A percentile compares a stretch with the other conserved stretches of the same genome.
Evolutionary conservation across 53 echinoderm and acorn worm genomes (phyloP).

Genomic region (Paracentrotus lividus): DNA sequence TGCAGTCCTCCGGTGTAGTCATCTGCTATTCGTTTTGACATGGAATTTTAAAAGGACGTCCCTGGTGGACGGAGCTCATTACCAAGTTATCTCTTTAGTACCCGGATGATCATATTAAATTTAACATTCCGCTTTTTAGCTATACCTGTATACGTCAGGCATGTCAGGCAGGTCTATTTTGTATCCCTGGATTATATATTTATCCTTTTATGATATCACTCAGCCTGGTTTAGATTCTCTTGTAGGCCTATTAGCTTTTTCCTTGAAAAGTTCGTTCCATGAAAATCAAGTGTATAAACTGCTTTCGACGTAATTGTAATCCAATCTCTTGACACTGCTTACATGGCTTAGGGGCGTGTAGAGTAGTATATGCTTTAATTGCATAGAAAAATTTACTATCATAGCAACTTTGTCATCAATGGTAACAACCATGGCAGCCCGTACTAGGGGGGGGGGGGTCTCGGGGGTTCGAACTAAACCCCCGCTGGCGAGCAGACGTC

Average conservation of each 20-base stretch:
- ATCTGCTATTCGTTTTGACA: not conserved
- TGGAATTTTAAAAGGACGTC: not conserved
- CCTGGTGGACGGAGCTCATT: not conserved
- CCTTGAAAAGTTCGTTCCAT: not conserved
- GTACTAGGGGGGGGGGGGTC: too few relatives aligned
- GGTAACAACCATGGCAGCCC: too few relatives aligned
- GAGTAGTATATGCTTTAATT: too few relatives aligned
- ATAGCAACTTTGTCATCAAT: too few relatives aligned
- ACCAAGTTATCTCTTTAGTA: not conserved
- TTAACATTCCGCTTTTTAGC: not conserved
- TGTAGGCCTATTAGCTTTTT: not conserved
- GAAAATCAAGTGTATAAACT: not conserved
- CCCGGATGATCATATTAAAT: not conserved
- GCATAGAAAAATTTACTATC: too few relatives aligned
- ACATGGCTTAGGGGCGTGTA: too few relatives aligned
- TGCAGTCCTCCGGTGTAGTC: not conserved
- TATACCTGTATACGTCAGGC: too few relatives aligned
- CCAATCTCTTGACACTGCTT: not conserved
- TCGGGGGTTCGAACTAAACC: too few relatives aligned
- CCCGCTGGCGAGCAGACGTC: too few relatives aligned
- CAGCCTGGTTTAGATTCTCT: not conserved
- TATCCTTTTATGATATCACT: not conserved
- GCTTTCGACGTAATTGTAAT: not conserved
- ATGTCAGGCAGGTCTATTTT: not conserved
- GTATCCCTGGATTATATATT: not conserved